Evolutionary conservation across 2,888 invertebrate genomes (phyloP).

Genomic region (Catocala fraxini): DNA sequence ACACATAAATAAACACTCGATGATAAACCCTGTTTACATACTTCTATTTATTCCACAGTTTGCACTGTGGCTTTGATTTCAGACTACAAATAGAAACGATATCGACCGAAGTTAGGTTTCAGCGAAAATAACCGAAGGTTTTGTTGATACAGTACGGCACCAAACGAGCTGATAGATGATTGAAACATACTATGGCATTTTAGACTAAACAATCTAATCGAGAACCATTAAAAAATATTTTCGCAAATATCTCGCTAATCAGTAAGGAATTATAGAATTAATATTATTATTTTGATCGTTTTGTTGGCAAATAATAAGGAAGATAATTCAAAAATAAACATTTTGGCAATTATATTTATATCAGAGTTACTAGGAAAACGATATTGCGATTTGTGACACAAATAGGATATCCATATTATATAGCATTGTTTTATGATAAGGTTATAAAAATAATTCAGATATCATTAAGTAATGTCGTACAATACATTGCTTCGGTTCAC

Average conservation of each 20-base stretch:
- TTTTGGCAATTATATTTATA: too few species aligned
- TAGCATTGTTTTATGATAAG: too few species aligned
- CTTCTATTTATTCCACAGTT: conserved; percentile 22
- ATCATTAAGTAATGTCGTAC: too few species aligned
- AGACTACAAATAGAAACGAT: conserved; percentile 31
- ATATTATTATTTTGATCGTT: neutral
- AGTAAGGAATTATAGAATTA: neutral
- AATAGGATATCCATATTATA: too few species aligned
- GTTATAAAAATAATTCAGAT: too few species aligned
- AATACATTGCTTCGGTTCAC: too few species aligned
- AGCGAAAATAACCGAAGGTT: conserved; percentile 39
- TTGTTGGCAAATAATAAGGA: too few species aligned
- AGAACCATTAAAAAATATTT: conserved; percentile 26
- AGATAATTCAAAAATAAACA: too few species aligned
- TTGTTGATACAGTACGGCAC: conserved; percentile 25
- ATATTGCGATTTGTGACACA: too few species aligned
- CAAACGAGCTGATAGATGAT: conserved; percentile 26
- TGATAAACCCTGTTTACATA: conserved; percentile 26
- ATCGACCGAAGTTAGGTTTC: conserved; percentile 31
- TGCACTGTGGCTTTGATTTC: conserved; percentile 18
- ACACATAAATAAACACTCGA: conserved; percentile 19
- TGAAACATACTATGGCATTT: conserved; percentile 35
- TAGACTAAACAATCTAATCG: conserved; percentile 25
- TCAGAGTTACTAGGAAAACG: too few species aligned
- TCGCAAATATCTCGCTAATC: conserved; percentile 18